These are phyloP conservation scores for Phania funesta DNA, from an alignment of 2,888 invertebrate genomes.

Conservation along the genomic window DNA sequence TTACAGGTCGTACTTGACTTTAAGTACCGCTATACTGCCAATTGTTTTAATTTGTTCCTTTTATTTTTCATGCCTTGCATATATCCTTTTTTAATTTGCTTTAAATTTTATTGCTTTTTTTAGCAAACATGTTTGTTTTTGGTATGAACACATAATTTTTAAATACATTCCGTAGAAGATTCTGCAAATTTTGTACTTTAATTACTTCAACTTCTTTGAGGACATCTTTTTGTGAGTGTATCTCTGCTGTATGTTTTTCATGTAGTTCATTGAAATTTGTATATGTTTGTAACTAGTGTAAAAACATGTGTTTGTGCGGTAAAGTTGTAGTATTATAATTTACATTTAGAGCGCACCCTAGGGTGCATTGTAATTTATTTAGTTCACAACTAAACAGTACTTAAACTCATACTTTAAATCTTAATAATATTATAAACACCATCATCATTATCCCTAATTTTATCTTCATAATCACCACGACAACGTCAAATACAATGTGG, in stretches of 20 bases:
- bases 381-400: constrained; percentile 57
- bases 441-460: neutral
- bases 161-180: too few relatives aligned
- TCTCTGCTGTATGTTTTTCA: neutral
- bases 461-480: constrained; percentile 1
- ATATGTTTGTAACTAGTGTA: neutral
- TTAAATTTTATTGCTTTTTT: too few relatives aligned
- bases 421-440: constrained; percentile 9
- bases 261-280: constrained; percentile 4
- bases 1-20: too few relatives aligned
- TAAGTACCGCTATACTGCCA: too few relatives aligned
- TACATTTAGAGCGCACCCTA: constrained; percentile 57
- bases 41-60: neutral
- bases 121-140: too few relatives aligned
- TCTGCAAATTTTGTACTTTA: too few relatives aligned
- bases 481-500: neutral
- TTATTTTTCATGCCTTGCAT: neutral
- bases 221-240: constrained; percentile 26
- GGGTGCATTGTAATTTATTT: constrained; percentile 66
- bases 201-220: neutral
- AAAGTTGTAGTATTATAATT: constrained; percentile 55
- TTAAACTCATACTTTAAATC: constrained; percentile 29
- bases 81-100: neutral
- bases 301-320: constrained; percentile 10
- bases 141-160: too few relatives aligned